Conservation (phyloP, 1,140 invertebrate genomes). For the Uloborus diversus region DNA sequence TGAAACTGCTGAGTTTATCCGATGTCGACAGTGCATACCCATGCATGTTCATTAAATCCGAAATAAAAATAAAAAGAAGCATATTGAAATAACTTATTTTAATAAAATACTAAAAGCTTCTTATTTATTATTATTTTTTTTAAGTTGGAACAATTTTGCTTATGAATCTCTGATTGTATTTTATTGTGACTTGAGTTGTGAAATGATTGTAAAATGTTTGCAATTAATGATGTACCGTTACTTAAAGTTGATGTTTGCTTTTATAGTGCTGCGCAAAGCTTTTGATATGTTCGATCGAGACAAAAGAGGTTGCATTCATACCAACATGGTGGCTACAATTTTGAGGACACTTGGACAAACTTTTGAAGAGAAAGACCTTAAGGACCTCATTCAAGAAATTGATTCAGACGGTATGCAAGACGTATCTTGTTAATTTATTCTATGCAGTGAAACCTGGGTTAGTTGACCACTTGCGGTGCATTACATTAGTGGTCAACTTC, state of each 20-base stretch:
- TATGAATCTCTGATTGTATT: not conserved
- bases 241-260: too few species aligned
- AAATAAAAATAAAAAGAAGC: not conserved
- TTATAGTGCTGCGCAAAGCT: conserved; percentile 85
- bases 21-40: too few species aligned
- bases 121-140: not conserved
- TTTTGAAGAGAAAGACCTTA: conserved; percentile 93
- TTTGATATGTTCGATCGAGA: conserved; percentile 97
- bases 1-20: too few species aligned
- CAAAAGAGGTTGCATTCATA: conserved; percentile 90
- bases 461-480: too few species aligned
- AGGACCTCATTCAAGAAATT: conserved; percentile 94
- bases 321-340: conserved; percentile 93
- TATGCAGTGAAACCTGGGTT: too few species aligned
- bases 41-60: too few species aligned
- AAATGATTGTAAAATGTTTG: not conserved
- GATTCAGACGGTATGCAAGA: conserved; percentile 88
- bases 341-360: conserved; percentile 94
- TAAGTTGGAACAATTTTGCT: not conserved
- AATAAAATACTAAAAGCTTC: not conserved
- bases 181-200: not conserved
- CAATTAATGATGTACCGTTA: too few species aligned
- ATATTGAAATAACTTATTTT: conserved; percentile 39
- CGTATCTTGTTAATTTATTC: not conserved
- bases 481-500: too few species aligned